A percentile compares a stretch with the other conserved stretches of the same genome.
These are phyloP conservation scores for Pteropus alecto DNA, from an alignment of 2,113 vertebrate species.

Conservation along the genomic window DNA sequence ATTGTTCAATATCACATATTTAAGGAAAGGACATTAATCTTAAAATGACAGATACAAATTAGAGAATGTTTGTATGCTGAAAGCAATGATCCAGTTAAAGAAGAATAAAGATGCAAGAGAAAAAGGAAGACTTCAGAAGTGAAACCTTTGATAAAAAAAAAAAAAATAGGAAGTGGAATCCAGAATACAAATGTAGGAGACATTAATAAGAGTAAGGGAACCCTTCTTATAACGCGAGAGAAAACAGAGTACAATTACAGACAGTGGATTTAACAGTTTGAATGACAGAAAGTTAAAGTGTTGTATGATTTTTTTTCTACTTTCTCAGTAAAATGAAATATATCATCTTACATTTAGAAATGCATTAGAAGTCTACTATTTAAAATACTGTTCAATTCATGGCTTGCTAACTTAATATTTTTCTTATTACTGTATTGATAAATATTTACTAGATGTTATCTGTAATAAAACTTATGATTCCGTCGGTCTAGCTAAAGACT, in stretches of 20 bases:
- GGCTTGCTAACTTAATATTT: neutral
- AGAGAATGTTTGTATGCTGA: neutral
- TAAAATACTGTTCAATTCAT: neutral
- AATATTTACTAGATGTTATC: neutral
- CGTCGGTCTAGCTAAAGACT: neutral
- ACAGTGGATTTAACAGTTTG: neutral
- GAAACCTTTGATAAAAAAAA: neutral
- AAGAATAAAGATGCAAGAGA: neutral
- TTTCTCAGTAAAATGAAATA: neutral
- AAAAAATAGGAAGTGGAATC: neutral
- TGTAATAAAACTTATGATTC: neutral
- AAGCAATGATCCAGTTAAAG: neutral
- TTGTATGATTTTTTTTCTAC: neutral
- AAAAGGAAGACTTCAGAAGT: neutral
- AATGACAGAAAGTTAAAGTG: neutral
- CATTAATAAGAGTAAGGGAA: neutral
- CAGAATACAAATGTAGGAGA: neutral
- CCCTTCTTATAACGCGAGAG: neutral
- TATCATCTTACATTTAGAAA: neutral
- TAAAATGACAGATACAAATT: neutral
- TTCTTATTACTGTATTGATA: neutral
- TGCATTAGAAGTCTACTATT: neutral
- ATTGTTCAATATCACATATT: neutral
- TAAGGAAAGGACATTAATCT: neutral
- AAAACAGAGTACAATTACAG: neutral